Evolutionary conservation across 2,888 invertebrate genomes (phyloP).

Genomic region (Heliconius sara): DNA sequence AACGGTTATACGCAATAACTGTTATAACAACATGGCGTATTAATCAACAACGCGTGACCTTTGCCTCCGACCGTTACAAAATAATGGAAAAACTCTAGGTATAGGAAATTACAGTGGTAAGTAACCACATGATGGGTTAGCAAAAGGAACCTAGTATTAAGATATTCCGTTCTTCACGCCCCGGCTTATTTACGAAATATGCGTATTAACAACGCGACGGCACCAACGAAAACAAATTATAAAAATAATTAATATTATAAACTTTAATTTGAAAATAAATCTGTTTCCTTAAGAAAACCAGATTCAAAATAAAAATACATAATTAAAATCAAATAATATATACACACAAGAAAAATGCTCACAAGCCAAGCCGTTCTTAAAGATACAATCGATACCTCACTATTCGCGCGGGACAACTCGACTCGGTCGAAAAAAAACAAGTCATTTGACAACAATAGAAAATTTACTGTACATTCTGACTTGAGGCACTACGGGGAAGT

Average conservation of each 20-base stretch:
- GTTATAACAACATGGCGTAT: constrained; percentile 14
- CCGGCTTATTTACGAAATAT: too few relatives aligned
- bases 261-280: too few relatives aligned
- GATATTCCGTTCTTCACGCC: neutral
- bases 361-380: too few relatives aligned
- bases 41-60: constrained; percentile 15
- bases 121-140: neutral
- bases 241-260: too few relatives aligned
- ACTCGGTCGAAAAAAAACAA: neutral
- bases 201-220: too few relatives aligned
- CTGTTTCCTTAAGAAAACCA: too few relatives aligned
- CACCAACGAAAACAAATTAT: too few relatives aligned
- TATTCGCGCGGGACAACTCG: constrained; percentile 3
- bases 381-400: constrained; percentile 21
- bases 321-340: neutral
- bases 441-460: constrained; percentile 18
- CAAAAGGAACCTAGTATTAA: neutral
- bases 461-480: constrained; percentile 11
- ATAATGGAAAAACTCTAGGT: constrained; percentile 15
- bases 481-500: neutral
- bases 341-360: constrained; percentile 4
- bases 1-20: constrained; percentile 19
- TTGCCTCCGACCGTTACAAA: constrained; percentile 24
- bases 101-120: too few relatives aligned
- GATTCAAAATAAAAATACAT: neutral